Base-by-base conservation (phyloP, 2,888 invertebrate species). In the Drosophila formosana region DNA sequence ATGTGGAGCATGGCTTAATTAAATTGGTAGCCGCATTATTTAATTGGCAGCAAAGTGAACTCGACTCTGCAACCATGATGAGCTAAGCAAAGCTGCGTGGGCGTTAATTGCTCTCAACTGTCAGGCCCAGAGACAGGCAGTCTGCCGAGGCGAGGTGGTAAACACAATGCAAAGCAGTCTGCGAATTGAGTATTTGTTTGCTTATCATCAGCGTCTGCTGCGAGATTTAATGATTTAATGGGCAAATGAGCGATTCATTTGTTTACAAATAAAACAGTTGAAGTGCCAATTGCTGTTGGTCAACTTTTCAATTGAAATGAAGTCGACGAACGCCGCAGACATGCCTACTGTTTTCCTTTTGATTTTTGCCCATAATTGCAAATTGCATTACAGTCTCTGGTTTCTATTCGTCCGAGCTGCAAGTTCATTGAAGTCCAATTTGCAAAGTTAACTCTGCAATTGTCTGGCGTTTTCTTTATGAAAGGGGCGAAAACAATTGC, bases 231-330 rank as follows among this genome's bases (percentile, higher is more conserved):
- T 1, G 18, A 18, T 18, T 79, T 57, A 73, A 73, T 68, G 67
- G 66, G 45, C 60, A 66, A 78, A 72, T 64, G 58, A 72, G 50
- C 70, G 30, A 66, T 53, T 72, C 47, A 69, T 78, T 78, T 79
- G 78, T 85, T 76, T 75, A 66, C 73, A 78, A 83, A 74, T 67
- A 78, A 89, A 88, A 82, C 76, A 77, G 65, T 80, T 85, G 71
- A 72, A 63, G 46, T 49, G 74, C 50, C 78, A 83, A 83, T 78
- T 80, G 75, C 34, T 65, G 61, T 66, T 74, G 69, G 51, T 64
- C 66, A 78, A 58, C 72, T 64, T 65, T 65, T 72, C 51, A 68
- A 68, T 76, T 73, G n/a, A 69, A 64, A 63, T 72, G 39, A 41
- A 55, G 56, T 68, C 53, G 46, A 52, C 11, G 37, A 41, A 8